phyloP scores from a whole-genome alignment of 2,797 vertebrate genomes.

The Okamejei kenojei region DNA sequence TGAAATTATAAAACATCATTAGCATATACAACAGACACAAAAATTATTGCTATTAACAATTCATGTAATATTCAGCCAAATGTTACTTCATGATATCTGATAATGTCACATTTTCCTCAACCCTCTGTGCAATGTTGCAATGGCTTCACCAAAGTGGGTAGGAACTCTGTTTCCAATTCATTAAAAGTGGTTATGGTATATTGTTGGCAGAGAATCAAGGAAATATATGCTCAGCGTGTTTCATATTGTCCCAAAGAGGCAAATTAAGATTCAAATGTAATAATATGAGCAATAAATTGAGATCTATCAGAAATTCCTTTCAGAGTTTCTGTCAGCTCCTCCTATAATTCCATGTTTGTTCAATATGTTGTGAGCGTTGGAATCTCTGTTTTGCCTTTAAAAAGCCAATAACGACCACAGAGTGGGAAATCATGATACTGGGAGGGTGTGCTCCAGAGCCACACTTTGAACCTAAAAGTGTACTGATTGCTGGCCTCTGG shows the following conservation, averaged over 20 bases:
- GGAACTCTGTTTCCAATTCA: neutral
- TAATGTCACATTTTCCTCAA: neutral
- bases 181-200: neutral
- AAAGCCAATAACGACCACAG: neutral
- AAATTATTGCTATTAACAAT: neutral
- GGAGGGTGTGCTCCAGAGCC: neutral
- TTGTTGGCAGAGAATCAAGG: too few relatives aligned
- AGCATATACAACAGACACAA: neutral
- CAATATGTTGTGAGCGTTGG: neutral
- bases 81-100: neutral
- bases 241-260: neutral
- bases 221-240: neutral
- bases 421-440: neutral
- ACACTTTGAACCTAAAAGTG: neutral
- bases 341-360: neutral
- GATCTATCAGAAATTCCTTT: conserved; percentile 2
- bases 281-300: neutral
- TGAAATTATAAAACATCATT: neutral
- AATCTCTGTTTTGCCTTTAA: neutral
- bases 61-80: neutral
- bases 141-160: neutral
- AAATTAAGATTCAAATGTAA: neutral
- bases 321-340: neutral
- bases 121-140: neutral
- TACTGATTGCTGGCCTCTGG: neutral